phyloP scores from a whole-genome alignment of 2,113 vertebrate genomes.

The Echinops telfairi region DNA sequence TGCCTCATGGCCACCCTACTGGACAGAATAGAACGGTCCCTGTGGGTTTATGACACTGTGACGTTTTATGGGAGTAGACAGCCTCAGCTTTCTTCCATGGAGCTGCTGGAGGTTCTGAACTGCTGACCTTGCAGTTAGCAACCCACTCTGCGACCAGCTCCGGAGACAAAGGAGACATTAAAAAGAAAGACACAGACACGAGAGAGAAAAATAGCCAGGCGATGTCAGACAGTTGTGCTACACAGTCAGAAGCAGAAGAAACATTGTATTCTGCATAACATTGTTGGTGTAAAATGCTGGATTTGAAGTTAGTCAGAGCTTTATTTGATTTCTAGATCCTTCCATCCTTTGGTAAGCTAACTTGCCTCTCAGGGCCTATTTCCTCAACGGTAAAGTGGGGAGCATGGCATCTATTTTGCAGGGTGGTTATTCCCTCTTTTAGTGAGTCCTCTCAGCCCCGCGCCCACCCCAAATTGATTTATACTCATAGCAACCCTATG shows the following conservation, averaged over 20 bases:
- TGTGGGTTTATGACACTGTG: no score
- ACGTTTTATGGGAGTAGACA: no score
- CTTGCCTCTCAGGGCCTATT: neutral
- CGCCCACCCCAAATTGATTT: no score
- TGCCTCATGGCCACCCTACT: no score
- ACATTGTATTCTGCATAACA: neutral
- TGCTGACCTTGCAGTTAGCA: no score
- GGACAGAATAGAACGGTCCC: no score
- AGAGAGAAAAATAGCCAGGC: neutral
- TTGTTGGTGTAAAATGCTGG: neutral
- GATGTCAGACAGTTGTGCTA: neutral
- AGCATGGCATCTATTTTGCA: neutral
- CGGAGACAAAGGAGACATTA: neutral
- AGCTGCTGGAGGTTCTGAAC: no score
- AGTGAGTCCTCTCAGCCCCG: neutral
- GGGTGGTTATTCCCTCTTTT: neutral
- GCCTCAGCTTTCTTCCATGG: no score
- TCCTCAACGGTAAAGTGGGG: neutral
- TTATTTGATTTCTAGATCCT: neutral
- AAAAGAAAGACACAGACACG: neutral
- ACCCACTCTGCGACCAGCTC: no score
- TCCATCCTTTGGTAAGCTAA: neutral
- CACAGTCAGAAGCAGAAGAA: neutral
- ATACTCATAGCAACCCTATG: neutral
- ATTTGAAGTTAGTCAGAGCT: neutral